Percentiles rank a stretch among this genome's conserved stretches.
phyloP scores from a whole-genome alignment of 1,140 invertebrate species.

The Galleria mellonella region DNA sequence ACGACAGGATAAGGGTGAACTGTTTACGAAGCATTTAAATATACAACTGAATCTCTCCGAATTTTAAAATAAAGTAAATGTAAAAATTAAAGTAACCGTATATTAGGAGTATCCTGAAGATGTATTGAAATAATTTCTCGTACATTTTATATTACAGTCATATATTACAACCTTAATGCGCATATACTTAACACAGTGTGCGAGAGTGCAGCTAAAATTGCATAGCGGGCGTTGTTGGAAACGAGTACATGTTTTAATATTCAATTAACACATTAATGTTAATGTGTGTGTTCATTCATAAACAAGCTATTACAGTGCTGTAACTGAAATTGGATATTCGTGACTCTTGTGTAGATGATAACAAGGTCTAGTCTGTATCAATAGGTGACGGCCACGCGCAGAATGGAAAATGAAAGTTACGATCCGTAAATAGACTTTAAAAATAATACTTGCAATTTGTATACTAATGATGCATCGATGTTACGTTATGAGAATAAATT shows the following conservation, averaged over 20 bases:
- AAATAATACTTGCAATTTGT: slow-evolving; percentile 38
- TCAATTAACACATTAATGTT: slow-evolving; percentile 13
- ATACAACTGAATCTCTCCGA: too few species aligned
- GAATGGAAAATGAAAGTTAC: slow-evolving; percentile 42
- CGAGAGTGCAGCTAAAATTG: slow-evolving; percentile 1
- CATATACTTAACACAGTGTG: not conserved
- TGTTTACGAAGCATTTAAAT: too few species aligned
- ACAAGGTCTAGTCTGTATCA: not conserved
- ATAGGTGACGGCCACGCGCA: not conserved
- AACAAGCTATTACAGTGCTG: not conserved
- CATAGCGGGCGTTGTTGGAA: slow-evolving; percentile 3
- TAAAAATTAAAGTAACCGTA: too few species aligned
- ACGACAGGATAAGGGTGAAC: too few species aligned
- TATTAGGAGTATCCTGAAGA: too few species aligned
- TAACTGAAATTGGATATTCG: not conserved
- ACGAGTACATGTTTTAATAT: slow-evolving; percentile 10
- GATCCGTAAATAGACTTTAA: slow-evolving; percentile 31
- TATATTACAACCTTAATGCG: too few species aligned
- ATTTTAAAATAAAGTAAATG: too few species aligned
- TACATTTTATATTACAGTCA: too few species aligned
- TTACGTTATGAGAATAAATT: too few species aligned
- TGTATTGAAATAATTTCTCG: too few species aligned
- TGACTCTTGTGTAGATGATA: not conserved
- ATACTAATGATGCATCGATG: slow-evolving; percentile 5
- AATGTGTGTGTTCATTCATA: slow-evolving; percentile 14